Evolutionary conservation across 2,888 invertebrate genomes (phyloP), one percentile per base, ranked within the genome.

Genomic region (Sipunculus nudus): DNA sequence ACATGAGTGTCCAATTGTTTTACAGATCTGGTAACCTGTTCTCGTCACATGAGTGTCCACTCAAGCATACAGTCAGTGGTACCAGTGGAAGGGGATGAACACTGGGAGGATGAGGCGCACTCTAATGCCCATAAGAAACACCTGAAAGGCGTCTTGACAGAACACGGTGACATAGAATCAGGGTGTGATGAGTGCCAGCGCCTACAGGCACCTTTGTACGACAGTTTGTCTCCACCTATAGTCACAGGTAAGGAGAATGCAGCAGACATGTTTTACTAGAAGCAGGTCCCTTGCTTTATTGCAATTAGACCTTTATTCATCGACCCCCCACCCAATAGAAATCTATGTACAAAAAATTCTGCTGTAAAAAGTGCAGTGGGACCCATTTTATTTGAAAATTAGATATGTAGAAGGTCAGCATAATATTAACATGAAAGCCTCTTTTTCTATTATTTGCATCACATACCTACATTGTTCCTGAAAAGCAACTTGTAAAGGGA

Each of bases 191-290:
- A 94, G 77, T 96, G 96, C 84, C 92, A 91, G 84, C 93, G 94
- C 81, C 87, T 92, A 87, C 92, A 93, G 87, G 92, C 92, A 39
- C 80, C 95, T 16, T 86, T 93, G 64, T 89, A 91, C 29, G 94
- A 93, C 65, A 91, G 92, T 79, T 88, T 96, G 70, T 96, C 96
- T 10, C 94, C 94, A 78, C 91, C 92, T 1, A 93, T 96, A 32
- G 75, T 79, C 10, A 65, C 70, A 58, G 81, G 82, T 82, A 69
- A 21, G 61, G n/a, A n/a, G n/a, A n/a, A n/a, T n/a, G n/a, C n/a
- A n/a, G n/a, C n/a, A n/a, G n/a, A n/a, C n/a, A n/a, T n/a, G n/a
- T n/a, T n/a, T n/a, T n/a, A n/a, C n/a, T n/a, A n/a, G n/a, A n/a
- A n/a, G n/a, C n/a, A n/a, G n/a, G n/a, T n/a, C n/a, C n/a, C n/a